phyloP scores from a whole-genome alignment of 2,888 invertebrate species.

The Phaedon cochleariae region DNA sequence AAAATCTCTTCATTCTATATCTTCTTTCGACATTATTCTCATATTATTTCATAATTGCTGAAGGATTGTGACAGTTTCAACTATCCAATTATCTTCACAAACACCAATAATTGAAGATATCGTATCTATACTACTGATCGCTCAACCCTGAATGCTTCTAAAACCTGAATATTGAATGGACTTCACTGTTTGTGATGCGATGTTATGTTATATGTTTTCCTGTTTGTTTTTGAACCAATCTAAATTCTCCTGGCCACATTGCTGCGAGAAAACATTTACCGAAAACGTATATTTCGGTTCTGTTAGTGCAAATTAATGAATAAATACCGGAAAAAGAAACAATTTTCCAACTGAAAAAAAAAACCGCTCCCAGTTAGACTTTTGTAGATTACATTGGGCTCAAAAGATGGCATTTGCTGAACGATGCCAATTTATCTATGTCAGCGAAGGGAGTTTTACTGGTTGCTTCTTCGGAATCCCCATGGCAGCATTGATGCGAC shows the following conservation, averaged over 20 bases:
- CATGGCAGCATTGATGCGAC: slow-evolving; percentile 27
- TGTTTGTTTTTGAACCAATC: background rate
- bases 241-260: background rate
- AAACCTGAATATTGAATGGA: too few relatives aligned
- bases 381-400: slow-evolving; percentile 25
- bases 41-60: too few relatives aligned
- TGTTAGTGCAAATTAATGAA: background rate
- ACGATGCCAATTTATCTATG: slow-evolving; percentile 61
- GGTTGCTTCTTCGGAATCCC: slow-evolving; percentile 46
- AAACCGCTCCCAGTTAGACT: background rate
- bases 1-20: too few relatives aligned
- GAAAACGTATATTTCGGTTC: background rate
- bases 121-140: too few relatives aligned
- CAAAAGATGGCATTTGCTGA: slow-evolving; percentile 62
- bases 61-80: too few relatives aligned
- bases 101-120: too few relatives aligned
- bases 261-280: background rate
- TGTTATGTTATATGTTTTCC: too few relatives aligned
- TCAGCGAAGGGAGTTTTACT: slow-evolving; percentile 52
- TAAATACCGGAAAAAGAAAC: background rate
- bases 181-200: too few relatives aligned
- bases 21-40: too few relatives aligned
- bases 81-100: too few relatives aligned
- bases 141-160: too few relatives aligned
- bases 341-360: background rate